Evolutionary conservation across 1,140 invertebrate species (phyloP), one percentile per base, ranked within the genome.

Genomic region (Nephotettix cincticeps): DNA sequence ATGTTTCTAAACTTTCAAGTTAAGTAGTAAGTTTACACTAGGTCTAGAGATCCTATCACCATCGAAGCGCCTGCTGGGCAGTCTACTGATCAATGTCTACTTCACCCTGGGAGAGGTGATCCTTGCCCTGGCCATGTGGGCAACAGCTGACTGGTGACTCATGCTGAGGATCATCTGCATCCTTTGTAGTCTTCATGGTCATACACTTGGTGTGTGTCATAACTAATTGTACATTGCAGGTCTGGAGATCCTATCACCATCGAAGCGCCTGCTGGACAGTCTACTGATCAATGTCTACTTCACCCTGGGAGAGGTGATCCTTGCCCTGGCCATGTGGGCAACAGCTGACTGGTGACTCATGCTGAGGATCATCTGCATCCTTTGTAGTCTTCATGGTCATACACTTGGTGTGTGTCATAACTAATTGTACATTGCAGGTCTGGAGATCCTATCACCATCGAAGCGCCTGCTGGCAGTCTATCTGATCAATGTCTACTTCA

Each of bases 21-120:
- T n/a, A n/a, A n/a, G n/a, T n/a, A n/a, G n/a, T n/a, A n/a, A n/a
- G n/a, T n/a, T n/a, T n/a, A n/a, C n/a, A n/a, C n/a, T n/a, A 92
- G 92, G 89, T 28, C 86, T 94, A 78, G 93, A 95, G 78, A 83
- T 92, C 72, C 89, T 93, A 0, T 90, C 89, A 0, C 88, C 90
- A 3, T 86, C 87, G 73, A 87, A 89, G 66, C 82, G 93, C 73
- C 90, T 92, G 0, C 82, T 93, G 27, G 90, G 87, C 63, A 91
- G 91, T 45, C 88, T 90, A 0, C 76, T 92, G 0, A 87, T 92
- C 29, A 88, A 89, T 45, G 84, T 84, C 32, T 87, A 88, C 69
- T 93, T 91, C 77, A 89, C 91, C 0, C 75, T 91, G 13, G 93
- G 93, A 0, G 85, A 91, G 69, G 87, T 89, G 74, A 77, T 87